Evolutionary conservation across 2,888 invertebrate genomes (phyloP).

Genomic region (Panzeria rudis): DNA sequence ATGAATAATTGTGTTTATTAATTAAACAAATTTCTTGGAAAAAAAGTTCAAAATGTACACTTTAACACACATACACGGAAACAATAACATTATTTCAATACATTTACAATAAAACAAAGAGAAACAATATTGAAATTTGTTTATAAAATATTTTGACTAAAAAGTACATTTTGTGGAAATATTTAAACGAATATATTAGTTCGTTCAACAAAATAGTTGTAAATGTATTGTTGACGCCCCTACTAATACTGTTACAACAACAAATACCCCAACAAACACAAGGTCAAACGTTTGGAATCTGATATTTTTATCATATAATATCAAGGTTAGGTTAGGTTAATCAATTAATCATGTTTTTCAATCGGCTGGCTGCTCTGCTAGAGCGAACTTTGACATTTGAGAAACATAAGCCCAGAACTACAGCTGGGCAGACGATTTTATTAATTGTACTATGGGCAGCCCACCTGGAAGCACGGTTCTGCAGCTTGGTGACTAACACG

Average conservation of each 20-base stretch:
- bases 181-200: conserved; percentile 11
- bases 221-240: conserved; percentile 48
- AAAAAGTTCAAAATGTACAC: conserved; percentile 11
- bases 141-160: conserved; percentile 24
- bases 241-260: not conserved
- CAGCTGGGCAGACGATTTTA: too few relatives aligned
- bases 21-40: conserved; percentile 50
- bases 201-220: conserved; percentile 16
- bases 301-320: too few relatives aligned
- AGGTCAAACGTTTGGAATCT: not conserved
- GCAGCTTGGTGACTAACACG: too few relatives aligned
- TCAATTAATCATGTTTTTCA: too few relatives aligned
- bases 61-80: not conserved
- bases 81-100: not conserved
- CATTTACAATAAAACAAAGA: conserved; percentile 10
- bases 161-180: conserved; percentile 32
- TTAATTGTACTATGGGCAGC: too few relatives aligned
- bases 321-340: not conserved
- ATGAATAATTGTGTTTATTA: conserved; percentile 44
- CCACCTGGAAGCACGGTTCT: too few relatives aligned
- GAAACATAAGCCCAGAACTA: too few relatives aligned
- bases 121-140: conserved; percentile 30
- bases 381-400: too few relatives aligned
- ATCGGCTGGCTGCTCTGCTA: too few relatives aligned
- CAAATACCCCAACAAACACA: not conserved